Conservation (phyloP, 2,113 vertebrate genomes). For the Triplophysa siluroides region DNA sequence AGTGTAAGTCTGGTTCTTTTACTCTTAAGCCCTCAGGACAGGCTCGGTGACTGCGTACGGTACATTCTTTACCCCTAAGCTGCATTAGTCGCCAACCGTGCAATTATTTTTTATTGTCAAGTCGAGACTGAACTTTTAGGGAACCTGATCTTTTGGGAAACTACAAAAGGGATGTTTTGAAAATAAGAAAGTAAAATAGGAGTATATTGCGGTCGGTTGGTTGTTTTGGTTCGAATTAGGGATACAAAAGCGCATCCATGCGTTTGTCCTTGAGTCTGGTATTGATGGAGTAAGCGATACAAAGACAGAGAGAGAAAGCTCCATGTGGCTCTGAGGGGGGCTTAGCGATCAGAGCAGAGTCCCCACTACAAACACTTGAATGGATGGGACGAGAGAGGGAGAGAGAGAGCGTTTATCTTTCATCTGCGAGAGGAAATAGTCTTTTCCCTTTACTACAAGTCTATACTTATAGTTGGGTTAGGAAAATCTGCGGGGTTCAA, state of each 20-base stretch:
- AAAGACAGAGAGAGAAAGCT: not conserved
- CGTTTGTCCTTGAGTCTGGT: not conserved
- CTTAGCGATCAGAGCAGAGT: conserved; percentile 38
- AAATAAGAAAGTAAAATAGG: not conserved
- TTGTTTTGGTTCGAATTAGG: conserved; percentile 21
- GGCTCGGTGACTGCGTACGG: not conserved
- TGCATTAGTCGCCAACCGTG: conserved; percentile 21
- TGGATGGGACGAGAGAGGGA: conserved; percentile 14
- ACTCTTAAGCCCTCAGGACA: conserved; percentile 18
- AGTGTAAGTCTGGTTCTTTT: not conserved
- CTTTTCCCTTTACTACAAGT: conserved; percentile 39
- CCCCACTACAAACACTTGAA: conserved; percentile 21
- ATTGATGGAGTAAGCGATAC: conserved; percentile 28
- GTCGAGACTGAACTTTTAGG: not conserved
- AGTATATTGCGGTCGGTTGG: not conserved
- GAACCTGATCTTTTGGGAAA: not conserved
- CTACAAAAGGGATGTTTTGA: not conserved
- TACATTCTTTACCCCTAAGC: conserved; percentile 22
- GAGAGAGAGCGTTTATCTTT: conserved; percentile 46
- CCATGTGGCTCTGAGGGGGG: conserved; percentile 25
- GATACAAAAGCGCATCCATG: not conserved
- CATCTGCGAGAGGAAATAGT: conserved; percentile 48
- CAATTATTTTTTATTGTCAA: conserved; percentile 10
- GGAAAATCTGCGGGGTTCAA: too few species aligned
- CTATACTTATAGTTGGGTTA: conserved; percentile 14